Evolutionary conservation across 2,888 invertebrate genomes (phyloP).

Genomic region (Esperia sulphurella): DNA sequence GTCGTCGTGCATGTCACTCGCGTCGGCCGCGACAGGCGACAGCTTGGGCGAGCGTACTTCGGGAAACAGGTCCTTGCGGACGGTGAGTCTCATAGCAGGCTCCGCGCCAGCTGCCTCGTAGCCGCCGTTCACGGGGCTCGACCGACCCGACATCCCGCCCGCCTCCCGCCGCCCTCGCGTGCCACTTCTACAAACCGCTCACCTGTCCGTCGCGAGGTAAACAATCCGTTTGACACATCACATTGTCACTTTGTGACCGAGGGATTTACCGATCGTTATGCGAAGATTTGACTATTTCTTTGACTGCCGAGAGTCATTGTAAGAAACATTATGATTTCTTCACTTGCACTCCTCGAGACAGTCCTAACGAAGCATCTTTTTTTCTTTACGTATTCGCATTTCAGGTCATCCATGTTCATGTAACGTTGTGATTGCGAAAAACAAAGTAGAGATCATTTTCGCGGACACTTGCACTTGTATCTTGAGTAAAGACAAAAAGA

Average conservation of each 20-base stretch:
- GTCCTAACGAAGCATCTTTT: slow-evolving; percentile 73
- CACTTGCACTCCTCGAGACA: slow-evolving; percentile 64
- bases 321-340: slow-evolving; percentile 64
- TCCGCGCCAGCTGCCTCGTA: slow-evolving; percentile 56
- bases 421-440: slow-evolving; percentile 80
- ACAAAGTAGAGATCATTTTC: slow-evolving; percentile 77
- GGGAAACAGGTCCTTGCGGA: slow-evolving; percentile 75
- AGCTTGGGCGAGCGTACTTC: slow-evolving; percentile 47
- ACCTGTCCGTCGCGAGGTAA: slow-evolving; percentile 76
- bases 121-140: slow-evolving; percentile 73
- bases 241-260: slow-evolving; percentile 75
- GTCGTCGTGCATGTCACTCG: slow-evolving; percentile 43
- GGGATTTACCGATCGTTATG: slow-evolving; percentile 55
- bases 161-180: slow-evolving; percentile 70
- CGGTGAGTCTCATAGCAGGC: slow-evolving; percentile 62
- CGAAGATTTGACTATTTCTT: slow-evolving; percentile 54
- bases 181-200: slow-evolving; percentile 75
- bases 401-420: slow-evolving; percentile 81
- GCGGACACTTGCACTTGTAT: slow-evolving; percentile 67
- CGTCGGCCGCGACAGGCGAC: slow-evolving; percentile 36
- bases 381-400: slow-evolving; percentile 78
- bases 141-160: slow-evolving; percentile 73
- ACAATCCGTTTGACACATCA: slow-evolving; percentile 80
- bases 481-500: slow-evolving; percentile 48
- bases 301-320: slow-evolving; percentile 56